phyloP scores from a whole-genome alignment of 2,888 invertebrate genomes.

The Nymphalis polychloros region DNA sequence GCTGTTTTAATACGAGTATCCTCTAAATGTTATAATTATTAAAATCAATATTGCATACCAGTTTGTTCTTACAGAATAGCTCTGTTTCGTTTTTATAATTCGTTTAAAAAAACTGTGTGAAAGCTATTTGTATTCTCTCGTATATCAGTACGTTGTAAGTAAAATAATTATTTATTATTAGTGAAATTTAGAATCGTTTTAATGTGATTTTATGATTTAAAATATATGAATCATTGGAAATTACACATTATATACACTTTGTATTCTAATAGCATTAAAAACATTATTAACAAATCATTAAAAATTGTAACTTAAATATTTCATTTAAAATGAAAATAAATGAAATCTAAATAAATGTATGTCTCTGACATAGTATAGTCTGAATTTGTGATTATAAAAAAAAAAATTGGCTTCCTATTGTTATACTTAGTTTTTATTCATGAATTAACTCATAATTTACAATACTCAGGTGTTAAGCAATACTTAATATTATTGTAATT shows the following conservation, averaged over 20 bases:
- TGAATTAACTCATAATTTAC: background rate
- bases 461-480: conserved; percentile 9
- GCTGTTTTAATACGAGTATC: no score
- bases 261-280: no score
- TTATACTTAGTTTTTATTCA: conserved; percentile 16
- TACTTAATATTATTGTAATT: conserved; percentile 1
- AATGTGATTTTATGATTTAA: no score
- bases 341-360: conserved; percentile 11
- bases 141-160: background rate
- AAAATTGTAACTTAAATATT: background rate
- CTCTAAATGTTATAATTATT: no score
- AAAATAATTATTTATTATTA: background rate
- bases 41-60: no score
- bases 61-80: no score
- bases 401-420: conserved; percentile 43
- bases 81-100: no score
- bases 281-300: no score
- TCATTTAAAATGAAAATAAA: background rate
- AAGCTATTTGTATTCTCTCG: no score
- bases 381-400: conserved; percentile 45
- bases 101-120: no score
- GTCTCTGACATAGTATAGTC: conserved; percentile 34
- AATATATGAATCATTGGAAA: no score
- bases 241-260: no score
- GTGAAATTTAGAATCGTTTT: background rate